These are phyloP conservation scores for Pithys albifrons DNA, from an alignment of 2,113 vertebrate species.

Conservation along the genomic window DNA sequence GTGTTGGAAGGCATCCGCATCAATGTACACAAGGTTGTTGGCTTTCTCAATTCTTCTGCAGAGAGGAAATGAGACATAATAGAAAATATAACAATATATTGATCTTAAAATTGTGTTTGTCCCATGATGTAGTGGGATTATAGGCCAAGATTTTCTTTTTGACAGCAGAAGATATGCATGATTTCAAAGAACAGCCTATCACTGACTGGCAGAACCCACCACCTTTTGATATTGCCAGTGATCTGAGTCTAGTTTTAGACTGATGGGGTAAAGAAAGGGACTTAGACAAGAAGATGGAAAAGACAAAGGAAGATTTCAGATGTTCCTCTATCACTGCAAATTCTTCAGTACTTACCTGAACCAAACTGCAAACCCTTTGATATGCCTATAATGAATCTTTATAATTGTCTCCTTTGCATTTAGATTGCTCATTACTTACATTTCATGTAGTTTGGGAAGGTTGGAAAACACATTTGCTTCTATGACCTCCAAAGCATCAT, in stretches of 20 bases:
- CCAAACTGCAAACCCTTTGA: not conserved
- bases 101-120: not conserved
- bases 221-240: not conserved
- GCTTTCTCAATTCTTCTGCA: constrained; percentile 85
- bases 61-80: constrained; percentile 31
- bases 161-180: not conserved
- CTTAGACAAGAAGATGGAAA: not conserved
- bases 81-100: not conserved
- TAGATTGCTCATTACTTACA: constrained; percentile 75
- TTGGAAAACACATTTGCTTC: constrained; percentile 79
- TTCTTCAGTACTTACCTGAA: not conserved
- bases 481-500: constrained; percentile 80
- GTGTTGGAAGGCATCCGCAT: constrained; percentile 77
- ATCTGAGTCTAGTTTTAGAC: not conserved
- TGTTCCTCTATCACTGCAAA: not conserved
- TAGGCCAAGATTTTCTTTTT: not conserved
- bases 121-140: not conserved
- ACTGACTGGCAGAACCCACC: not conserved
- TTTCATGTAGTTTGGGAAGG: constrained; percentile 80
- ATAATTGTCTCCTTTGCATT: constrained; percentile 19
- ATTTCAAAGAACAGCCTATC: not conserved
- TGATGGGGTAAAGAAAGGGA: not conserved
- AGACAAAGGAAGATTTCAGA: not conserved
- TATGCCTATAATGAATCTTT: constrained; percentile 8
- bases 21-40: constrained; percentile 77